phyloP scores from a whole-genome alignment of 2,888 invertebrate genomes.

The Syrphus vitripennis region DNA sequence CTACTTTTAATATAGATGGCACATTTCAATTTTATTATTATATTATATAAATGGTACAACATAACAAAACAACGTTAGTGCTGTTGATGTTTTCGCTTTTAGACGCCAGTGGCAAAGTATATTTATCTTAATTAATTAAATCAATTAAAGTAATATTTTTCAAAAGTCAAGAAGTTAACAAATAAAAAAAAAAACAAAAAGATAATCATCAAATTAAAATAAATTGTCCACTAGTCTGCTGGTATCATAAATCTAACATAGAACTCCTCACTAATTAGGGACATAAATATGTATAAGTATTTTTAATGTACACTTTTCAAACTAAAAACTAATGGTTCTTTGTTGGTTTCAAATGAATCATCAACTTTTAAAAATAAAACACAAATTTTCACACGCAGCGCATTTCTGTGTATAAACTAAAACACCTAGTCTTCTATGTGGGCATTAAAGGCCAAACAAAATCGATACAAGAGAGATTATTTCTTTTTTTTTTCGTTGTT shows the following conservation, averaged over 20 bases:
- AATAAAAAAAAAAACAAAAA: background rate
- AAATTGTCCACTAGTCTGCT: background rate
- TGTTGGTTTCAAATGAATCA: constrained; percentile 2
- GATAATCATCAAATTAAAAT: background rate
- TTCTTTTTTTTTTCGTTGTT: background rate
- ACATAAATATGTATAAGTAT: no score
- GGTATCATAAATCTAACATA: background rate
- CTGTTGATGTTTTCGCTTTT: no score
- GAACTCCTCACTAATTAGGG: background rate
- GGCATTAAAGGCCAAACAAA: constrained; percentile 5
- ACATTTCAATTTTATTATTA: no score
- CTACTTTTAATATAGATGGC: no score
- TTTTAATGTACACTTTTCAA: background rate
- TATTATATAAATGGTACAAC: no score
- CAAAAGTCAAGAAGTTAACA: background rate
- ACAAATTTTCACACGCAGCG: background rate
- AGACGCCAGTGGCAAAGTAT: no score
- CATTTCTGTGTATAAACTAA: background rate
- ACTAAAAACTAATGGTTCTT: background rate
- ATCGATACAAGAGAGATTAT: constrained; percentile 11
- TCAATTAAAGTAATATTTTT: background rate
- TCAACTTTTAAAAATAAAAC: constrained; percentile 6
- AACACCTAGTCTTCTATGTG: background rate
- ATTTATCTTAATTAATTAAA: no score
- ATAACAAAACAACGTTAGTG: no score